Percentiles rank a stretch among this genome's conserved stretches.
Evolutionary conservation across 30 jellyfish, hydroid and myxozoan genomes (phyloP).

Genomic region (Rhopilema esculentum): DNA sequence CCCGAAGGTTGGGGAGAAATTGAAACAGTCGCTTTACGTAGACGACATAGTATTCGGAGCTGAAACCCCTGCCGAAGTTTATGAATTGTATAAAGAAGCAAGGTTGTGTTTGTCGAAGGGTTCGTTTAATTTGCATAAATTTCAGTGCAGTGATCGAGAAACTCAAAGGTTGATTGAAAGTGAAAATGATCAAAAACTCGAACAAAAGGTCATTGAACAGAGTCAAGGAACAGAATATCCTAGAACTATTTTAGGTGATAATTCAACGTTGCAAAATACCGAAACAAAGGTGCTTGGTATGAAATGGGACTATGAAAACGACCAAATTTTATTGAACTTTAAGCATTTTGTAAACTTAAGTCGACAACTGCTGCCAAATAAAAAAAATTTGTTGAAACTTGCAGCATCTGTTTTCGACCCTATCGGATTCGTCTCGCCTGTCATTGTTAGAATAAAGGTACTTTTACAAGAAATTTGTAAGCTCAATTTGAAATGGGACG

Average conservation of each 20-base stretch:
- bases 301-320: constrained; percentile 27
- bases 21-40: constrained; percentile 43
- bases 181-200: not conserved
- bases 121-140: constrained; percentile 26
- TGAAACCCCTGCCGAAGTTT: constrained; percentile 11
- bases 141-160: constrained; percentile 10
- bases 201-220: not conserved
- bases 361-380: constrained; percentile 10
- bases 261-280: constrained; percentile 7
- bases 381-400: not conserved
- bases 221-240: not conserved
- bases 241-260: constrained; percentile 25
- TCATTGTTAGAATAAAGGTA: too few species aligned
- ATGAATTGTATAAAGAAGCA: constrained; percentile 4
- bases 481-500: too few species aligned
- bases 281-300: constrained; percentile 21
- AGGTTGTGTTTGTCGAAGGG: constrained; percentile 22
- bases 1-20: constrained; percentile 6
- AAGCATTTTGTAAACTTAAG: constrained; percentile 4
- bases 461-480: too few species aligned
- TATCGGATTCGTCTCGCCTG: too few species aligned
- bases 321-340: constrained; percentile 19
- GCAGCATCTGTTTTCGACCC: constrained; percentile 14
- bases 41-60: constrained; percentile 52
- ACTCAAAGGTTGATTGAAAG: constrained; percentile 20